phyloP scores from a whole-genome alignment of 2,888 invertebrate species.

The Caenorhabditis sulstoni region DNA sequence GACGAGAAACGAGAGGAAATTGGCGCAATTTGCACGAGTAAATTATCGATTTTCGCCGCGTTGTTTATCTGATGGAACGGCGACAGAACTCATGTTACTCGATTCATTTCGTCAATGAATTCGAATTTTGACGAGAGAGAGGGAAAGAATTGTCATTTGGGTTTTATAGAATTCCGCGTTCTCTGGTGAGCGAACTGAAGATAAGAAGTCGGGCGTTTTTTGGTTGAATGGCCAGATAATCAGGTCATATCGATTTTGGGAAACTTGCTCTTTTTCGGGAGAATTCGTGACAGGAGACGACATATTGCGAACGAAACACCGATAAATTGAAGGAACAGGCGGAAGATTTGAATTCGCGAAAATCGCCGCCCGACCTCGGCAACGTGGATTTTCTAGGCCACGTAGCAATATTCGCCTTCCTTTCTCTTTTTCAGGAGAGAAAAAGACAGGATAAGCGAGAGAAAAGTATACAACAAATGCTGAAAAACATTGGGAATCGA shows the following conservation, averaged over 20 bases:
- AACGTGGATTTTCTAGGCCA: too few relatives aligned
- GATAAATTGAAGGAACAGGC: too few relatives aligned
- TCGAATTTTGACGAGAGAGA: too few relatives aligned
- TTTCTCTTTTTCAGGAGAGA: not conserved
- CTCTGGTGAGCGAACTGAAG: slow-evolving; percentile 3
- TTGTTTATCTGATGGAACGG: not conserved
- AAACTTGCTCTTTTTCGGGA: slow-evolving; percentile 50
- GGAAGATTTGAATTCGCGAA: too few relatives aligned
- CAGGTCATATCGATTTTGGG: slow-evolving; percentile 22
- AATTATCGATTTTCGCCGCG: slow-evolving; percentile 1
- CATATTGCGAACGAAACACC: slow-evolving; percentile 9
- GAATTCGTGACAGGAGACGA: slow-evolving; percentile 15
- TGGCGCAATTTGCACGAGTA: slow-evolving; percentile 4
- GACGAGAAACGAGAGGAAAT: slow-evolving; percentile 5
- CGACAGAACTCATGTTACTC: too few relatives aligned
- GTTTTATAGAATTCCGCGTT: not conserved
- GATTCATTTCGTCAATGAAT: too few relatives aligned
- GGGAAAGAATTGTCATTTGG: not conserved
- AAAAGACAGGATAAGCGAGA: not conserved
- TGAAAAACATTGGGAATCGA: not conserved
- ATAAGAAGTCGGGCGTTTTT: slow-evolving; percentile 40
- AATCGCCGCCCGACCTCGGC: too few relatives aligned
- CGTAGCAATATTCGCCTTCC: too few relatives aligned
- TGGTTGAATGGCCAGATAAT: slow-evolving; percentile 13
- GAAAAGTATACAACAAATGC: slow-evolving; percentile 8